Percentiles rank a stretch among this genome's conserved stretches.
Evolutionary conservation across 2,113 vertebrate genomes (phyloP).

Genomic region (Gavia stellata): DNA sequence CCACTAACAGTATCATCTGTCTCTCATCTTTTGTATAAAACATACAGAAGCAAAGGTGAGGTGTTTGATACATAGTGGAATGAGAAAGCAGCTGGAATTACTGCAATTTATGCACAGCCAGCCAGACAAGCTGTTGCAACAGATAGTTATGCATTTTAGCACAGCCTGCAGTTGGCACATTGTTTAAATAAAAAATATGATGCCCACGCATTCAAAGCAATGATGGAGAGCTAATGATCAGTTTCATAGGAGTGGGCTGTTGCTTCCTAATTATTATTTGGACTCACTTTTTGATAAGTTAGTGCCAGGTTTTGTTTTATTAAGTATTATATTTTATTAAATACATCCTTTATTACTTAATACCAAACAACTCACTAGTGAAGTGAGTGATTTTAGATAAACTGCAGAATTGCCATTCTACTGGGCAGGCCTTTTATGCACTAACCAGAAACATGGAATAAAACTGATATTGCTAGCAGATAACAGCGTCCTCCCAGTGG

Average conservation of each 20-base stretch:
- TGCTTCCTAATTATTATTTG: not conserved
- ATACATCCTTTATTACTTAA: not conserved
- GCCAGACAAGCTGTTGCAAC: not conserved
- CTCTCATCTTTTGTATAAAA: not conserved
- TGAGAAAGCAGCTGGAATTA: not conserved
- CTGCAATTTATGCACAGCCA: slow-evolving; percentile 2
- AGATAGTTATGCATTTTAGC: not conserved
- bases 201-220: not conserved
- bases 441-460: not conserved
- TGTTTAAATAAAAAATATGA: slow-evolving; percentile 2
- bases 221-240: not conserved
- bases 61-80: not conserved
- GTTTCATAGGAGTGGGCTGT: not conserved
- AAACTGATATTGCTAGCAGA: not conserved
- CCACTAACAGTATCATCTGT: not conserved
- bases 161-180: not conserved
- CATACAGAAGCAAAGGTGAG: not conserved
- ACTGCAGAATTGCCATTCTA: not conserved
- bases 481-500: not conserved
- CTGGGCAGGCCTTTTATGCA: not conserved
- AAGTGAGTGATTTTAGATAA: not conserved
- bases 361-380: not conserved
- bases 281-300: not conserved
- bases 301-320: not conserved
- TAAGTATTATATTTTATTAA: not conserved